Percentiles rank a stretch among this genome's conserved stretches.
phyloP scores from a whole-genome alignment of 2,797 vertebrate species.

The Pipistrellus kuhlii region DNA sequence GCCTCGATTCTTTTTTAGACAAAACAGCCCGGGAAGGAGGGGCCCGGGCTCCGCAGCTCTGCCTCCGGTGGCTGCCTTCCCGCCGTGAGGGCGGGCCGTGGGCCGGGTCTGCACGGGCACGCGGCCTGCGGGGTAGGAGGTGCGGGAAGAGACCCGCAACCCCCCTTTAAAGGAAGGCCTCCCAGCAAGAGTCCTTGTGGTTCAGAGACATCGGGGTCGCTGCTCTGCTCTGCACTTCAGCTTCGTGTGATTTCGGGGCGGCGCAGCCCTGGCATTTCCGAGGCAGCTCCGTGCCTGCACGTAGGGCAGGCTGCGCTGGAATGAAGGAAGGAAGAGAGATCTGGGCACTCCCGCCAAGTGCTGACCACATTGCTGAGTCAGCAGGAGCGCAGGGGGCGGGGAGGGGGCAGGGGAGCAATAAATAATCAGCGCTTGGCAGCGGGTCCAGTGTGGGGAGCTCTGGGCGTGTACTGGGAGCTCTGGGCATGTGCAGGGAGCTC shows the following conservation, averaged over 20 bases:
- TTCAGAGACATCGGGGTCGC: no score
- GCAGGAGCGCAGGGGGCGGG: background rate
- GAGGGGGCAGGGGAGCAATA: background rate
- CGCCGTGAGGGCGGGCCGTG: background rate
- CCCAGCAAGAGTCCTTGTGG: no score
- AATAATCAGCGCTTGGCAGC: background rate
- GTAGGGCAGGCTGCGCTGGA: background rate
- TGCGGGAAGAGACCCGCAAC: background rate
- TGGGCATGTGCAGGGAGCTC: no score
- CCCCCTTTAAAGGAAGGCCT: background rate
- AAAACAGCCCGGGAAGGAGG: background rate
- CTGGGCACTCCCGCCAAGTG: background rate
- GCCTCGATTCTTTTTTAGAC: background rate
- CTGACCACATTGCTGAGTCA: background rate
- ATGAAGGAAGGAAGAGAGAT: background rate
- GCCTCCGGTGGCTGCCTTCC: no score
- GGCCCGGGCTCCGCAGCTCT: fast-evolving
- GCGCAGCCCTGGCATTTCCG: background rate
- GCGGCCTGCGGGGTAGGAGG: fast-evolving
- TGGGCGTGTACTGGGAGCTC: no score
- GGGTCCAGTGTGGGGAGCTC: background rate
- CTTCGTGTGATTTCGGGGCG: background rate
- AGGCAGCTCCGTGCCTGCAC: background rate
- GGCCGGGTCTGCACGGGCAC: background rate
- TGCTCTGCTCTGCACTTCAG: background rate